Conservation (phyloP, 1,140 invertebrate species). For the Mercenaria mercenaria region DNA sequence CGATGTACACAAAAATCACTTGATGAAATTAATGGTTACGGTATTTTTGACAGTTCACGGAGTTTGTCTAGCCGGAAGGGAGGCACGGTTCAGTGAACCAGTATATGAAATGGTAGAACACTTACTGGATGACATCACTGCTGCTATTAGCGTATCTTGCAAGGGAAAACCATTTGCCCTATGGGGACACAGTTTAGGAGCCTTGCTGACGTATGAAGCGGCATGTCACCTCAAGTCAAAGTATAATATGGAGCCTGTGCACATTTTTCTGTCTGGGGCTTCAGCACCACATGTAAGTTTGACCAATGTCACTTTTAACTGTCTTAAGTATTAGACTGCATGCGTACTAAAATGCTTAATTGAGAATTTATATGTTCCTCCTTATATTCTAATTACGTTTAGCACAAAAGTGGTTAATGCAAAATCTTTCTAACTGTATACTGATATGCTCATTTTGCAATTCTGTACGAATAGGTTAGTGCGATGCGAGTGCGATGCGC, state of each 20-base stretch:
- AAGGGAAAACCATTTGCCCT: constrained; percentile 75
- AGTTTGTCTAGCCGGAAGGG: constrained; percentile 76
- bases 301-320: not conserved
- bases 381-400: no score
- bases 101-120: constrained; percentile 40
- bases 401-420: no score
- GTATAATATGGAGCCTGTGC: constrained; percentile 70
- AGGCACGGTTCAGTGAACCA: constrained; percentile 74
- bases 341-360: no score
- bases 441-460: no score
- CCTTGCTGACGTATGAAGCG: constrained; percentile 71
- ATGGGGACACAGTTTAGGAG: constrained; percentile 80
- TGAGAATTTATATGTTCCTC: no score
- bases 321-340: no score
- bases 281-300: constrained; percentile 77
- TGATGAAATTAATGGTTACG: no score
- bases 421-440: no score
- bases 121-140: constrained; percentile 69
- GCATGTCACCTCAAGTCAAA: constrained; percentile 69
- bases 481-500: no score
- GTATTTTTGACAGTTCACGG: constrained; percentile 69
- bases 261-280: constrained; percentile 77
- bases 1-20: no score
- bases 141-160: constrained; percentile 68
- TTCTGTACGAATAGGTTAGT: no score